Base-by-base conservation (phyloP, 1,140 invertebrate genomes). In the Drosophila pandora region DNA sequence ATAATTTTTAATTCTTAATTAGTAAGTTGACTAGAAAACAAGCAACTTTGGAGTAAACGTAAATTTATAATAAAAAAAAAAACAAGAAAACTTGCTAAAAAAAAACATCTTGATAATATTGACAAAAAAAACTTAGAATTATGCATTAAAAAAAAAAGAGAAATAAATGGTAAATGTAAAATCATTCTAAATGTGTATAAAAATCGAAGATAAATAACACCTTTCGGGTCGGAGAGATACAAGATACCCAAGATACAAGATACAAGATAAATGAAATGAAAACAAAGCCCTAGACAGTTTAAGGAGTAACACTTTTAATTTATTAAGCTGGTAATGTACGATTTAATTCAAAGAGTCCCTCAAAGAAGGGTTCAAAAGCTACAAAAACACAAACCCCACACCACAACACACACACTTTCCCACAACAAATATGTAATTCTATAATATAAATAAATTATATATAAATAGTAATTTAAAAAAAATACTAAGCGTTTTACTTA, bases 391-490 rank as follows among this genome's bases (percentile, higher is more conserved):
- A 78, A 58, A 34, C 28, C 67, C 52, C 70, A 56, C 71, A 39
- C 52, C 70, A 56, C 71, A 39, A 54, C 37, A 58, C 30, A 75
- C 54, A 57, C 37, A 76, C 55, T 65, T 55, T 55, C 63, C 72
- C 72, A 56, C 45, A 65, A 80, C 58, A 71, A 78, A 82, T 79
- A 88, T 88, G 84, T 88, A 88, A 89, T 88, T 88, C 83, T 88
- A 88, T 70, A 73, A 88, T 89, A 88, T 88, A 88, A 88, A 88
- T 89, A 89, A 88, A 88, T 89, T 89, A 89, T 88, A 88, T 83
- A 88, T 88, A 88, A 79, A 89, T 88, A 88, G 83, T 88, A 37
- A 88, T 88, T 88, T 83, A 88, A 88, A 70, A 65, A 56, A 50
- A 55, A 57, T 45, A 34, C 1, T 7, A 4, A 1, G 0, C n/a